Conservation (phyloP, 37 sponge, comb jelly and placozoan species). For the Halisarca cf. caerulea region DNA sequence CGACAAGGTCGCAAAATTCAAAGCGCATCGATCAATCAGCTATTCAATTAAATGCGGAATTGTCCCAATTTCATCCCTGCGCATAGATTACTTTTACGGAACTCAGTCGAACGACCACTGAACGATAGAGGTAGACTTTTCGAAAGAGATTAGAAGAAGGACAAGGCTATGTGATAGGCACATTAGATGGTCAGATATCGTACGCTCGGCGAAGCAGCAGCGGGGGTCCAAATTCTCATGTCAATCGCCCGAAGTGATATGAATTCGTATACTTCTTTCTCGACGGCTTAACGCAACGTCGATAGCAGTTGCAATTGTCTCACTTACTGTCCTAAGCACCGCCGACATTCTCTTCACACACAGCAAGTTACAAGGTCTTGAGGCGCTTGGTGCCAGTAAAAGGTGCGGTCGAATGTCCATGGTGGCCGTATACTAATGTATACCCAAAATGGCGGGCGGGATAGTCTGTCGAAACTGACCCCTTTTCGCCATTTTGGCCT, state of each 20-base stretch:
- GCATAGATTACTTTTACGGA: background rate
- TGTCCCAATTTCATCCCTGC: conserved; percentile 11
- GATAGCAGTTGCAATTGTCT: conserved; percentile 15
- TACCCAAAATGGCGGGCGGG: too few species aligned
- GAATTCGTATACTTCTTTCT: conserved; percentile 17
- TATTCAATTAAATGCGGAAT: too few species aligned
- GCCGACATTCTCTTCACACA: background rate
- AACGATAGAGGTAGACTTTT: background rate
- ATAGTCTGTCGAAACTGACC: too few species aligned
- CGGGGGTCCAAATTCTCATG: conserved; percentile 23
- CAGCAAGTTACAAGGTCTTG: conserved; percentile 1
- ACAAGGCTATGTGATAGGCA: background rate
- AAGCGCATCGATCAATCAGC: too few species aligned
- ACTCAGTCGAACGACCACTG: conserved; percentile 4
- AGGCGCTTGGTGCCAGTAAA: background rate
- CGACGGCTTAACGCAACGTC: background rate
- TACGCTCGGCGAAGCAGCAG: background rate
- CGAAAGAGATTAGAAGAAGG: conserved; percentile 13
- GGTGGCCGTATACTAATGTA: conserved; percentile 29
- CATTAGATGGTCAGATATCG: background rate
- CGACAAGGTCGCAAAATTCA: too few species aligned
- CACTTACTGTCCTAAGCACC: background rate
- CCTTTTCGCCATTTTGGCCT: too few species aligned
- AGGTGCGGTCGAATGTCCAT: conserved; percentile 20
- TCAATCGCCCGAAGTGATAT: conserved; percentile 19